Base-by-base conservation (phyloP, 2,113 vertebrate species). In the Crypturellus undulatus region DNA sequence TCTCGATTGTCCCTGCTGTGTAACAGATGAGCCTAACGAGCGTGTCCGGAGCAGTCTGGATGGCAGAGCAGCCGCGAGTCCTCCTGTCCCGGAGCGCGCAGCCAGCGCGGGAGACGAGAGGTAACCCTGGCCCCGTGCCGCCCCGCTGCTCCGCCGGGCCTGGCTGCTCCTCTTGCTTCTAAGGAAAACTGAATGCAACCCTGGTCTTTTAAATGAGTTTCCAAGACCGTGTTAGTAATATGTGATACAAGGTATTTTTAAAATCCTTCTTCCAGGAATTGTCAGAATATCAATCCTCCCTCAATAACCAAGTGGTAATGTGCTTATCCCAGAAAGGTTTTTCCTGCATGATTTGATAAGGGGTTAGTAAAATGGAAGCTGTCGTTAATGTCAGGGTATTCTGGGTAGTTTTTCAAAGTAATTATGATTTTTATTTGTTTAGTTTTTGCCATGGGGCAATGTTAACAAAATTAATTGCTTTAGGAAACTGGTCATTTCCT, bases 401-500 rank as follows among this genome's bases (percentile, higher is more conserved):
- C 90, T 93, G 45, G 49, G 81, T 94, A 92, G n/a, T 72, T 95
- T 96, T 89, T 92, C 70, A 88, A 84, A 81, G 86, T 87, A 90
- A 92, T 96, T 69, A 81, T 79, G 45, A 60, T 49, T 95, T 79
- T 84, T 92, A 86, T 96, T 93, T 96, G 83, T 93, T 95, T 96
- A 86, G 59, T 79, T 94, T 96, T 94, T 95, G 49, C 92, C 76
- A 54, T 90, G 94, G 94, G 93, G 67, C 79, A 72, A 45, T 63
- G 38, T 67, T 94, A 96, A 92, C 88, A 76, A 89, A 94, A 69
- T 78, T 40, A 93, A 88, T n/a, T 26, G 25, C 86, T 90, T 56
- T 69, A 93, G 92, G 96, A 94, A 97, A 87, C 73, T 26, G 77
- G 80, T 94, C 40, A 87, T 96, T 97, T 97, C 96, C 90, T 96